A percentile compares a stretch with the other conserved stretches of the same genome.
Evolutionary conservation across 2,888 invertebrate species (phyloP).

Genomic region (Lepidocyrtinus sp.): DNA sequence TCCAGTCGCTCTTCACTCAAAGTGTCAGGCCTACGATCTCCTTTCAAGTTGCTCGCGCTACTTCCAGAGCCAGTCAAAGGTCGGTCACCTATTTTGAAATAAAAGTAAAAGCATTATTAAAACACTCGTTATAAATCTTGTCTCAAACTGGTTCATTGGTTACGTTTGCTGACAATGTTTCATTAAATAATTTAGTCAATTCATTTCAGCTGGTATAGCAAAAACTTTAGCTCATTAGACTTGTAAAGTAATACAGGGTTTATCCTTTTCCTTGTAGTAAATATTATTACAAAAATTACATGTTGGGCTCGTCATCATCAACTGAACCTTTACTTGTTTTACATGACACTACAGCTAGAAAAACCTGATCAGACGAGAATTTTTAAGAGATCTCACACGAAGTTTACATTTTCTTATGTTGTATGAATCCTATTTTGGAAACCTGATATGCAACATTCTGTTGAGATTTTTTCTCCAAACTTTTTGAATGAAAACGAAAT

Average conservation of each 20-base stretch:
- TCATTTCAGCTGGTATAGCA: too few relatives aligned
- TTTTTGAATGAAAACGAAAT: not conserved
- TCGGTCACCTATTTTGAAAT: slow-evolving; percentile 65
- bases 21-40: slow-evolving; percentile 67
- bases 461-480: not conserved
- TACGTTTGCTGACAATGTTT: slow-evolving; percentile 35
- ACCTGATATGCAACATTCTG: slow-evolving; percentile 22
- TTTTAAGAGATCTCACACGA: not conserved
- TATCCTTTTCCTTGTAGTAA: not conserved
- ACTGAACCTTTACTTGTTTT: not conserved
- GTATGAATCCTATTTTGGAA: slow-evolving; percentile 4
- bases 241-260: not conserved
- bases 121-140: slow-evolving; percentile 25
- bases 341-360: slow-evolving; percentile 20
- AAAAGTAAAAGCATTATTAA: too few relatives aligned
- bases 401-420: too few relatives aligned
- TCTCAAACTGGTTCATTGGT: not conserved
- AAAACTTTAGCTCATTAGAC: not conserved
- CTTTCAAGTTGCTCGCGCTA: slow-evolving; percentile 63
- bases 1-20: slow-evolving; percentile 68
- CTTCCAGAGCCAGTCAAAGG: slow-evolving; percentile 64
- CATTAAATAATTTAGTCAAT: not conserved
- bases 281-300: not conserved
- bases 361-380: slow-evolving; percentile 7
- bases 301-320: not conserved